phyloP scores from a whole-genome alignment of 2,113 vertebrate genomes.

The Carlito syrichta region DNA sequence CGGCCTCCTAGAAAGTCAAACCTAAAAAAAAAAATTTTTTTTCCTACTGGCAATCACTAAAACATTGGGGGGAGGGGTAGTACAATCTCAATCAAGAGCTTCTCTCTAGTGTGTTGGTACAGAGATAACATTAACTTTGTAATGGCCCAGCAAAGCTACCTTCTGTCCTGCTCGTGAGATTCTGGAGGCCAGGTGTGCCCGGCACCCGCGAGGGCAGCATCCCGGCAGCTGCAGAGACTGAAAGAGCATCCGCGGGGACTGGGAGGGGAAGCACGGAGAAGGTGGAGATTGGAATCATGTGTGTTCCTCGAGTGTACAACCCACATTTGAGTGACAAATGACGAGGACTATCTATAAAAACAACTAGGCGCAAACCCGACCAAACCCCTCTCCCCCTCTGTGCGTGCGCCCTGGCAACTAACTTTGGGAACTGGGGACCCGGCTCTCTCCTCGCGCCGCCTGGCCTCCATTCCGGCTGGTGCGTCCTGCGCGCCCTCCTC shows the following conservation, averaged over 20 bases:
- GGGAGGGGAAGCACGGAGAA: background rate
- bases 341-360: conserved; percentile 49
- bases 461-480: background rate
- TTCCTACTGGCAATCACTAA: background rate
- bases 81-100: background rate
- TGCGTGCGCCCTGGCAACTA: conserved; percentile 41
- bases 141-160: background rate
- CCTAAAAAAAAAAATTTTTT: too few species aligned
- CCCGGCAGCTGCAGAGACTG: background rate
- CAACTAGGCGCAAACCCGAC: conserved; percentile 9
- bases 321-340: conserved; percentile 73
- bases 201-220: background rate
- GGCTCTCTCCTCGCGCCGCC: background rate
- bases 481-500: background rate
- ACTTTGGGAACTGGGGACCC: conserved; percentile 53
- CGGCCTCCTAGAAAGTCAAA: too few species aligned
- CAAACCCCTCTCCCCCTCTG: background rate
- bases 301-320: conserved; percentile 56
- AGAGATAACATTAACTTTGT: background rate
- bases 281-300: conserved; percentile 61
- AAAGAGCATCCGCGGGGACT: background rate
- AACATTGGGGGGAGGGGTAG: background rate
- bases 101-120: background rate
- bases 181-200: background rate
- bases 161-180: background rate